Evolutionary conservation across 2,797 vertebrate genomes (phyloP).

Genomic region (Cyclura pinguis): DNA sequence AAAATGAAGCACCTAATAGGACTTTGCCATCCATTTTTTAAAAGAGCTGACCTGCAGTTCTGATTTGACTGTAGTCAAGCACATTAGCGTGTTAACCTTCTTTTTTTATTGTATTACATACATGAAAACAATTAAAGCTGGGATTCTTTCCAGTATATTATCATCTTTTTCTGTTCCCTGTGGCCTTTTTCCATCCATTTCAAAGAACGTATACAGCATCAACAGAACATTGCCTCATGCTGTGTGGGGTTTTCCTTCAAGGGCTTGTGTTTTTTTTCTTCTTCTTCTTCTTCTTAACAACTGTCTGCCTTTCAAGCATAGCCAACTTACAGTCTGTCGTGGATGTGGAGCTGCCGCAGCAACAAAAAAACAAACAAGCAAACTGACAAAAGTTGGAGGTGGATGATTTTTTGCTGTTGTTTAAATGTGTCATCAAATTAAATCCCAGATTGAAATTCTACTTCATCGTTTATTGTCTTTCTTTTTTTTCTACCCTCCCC

Average conservation of each 20-base stretch:
- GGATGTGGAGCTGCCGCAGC: constrained; percentile 63
- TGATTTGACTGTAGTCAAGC: constrained; percentile 70
- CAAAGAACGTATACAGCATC: constrained; percentile 74
- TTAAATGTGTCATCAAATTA: constrained; percentile 83
- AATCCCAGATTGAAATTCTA: constrained; percentile 85
- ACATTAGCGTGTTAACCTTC: constrained; percentile 69
- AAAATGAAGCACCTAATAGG: constrained; percentile 63
- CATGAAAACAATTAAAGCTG: constrained; percentile 81
- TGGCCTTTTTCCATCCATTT: constrained; percentile 80
- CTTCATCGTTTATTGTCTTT: constrained; percentile 85
- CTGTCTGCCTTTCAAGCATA: constrained; percentile 73
- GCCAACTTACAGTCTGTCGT: constrained; percentile 69
- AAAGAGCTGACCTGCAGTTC: constrained; percentile 70
- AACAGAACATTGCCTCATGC: constrained; percentile 68
- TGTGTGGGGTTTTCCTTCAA: constrained; percentile 63
- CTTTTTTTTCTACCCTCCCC: constrained; percentile 82
- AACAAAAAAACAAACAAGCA: constrained; percentile 45
- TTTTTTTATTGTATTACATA: constrained; percentile 77
- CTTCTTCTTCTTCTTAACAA: constrained; percentile 63
- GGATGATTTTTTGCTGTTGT: constrained; percentile 59
- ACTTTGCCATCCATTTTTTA: constrained; percentile 53
- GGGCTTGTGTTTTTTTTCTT: constrained; percentile 62
- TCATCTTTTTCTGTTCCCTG: constrained; percentile 76
- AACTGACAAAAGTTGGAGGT: constrained; percentile 58
- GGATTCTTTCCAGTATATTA: constrained; percentile 76